Conservation (phyloP, 2,113 vertebrate genomes). For the Festucalex cinctus region DNA sequence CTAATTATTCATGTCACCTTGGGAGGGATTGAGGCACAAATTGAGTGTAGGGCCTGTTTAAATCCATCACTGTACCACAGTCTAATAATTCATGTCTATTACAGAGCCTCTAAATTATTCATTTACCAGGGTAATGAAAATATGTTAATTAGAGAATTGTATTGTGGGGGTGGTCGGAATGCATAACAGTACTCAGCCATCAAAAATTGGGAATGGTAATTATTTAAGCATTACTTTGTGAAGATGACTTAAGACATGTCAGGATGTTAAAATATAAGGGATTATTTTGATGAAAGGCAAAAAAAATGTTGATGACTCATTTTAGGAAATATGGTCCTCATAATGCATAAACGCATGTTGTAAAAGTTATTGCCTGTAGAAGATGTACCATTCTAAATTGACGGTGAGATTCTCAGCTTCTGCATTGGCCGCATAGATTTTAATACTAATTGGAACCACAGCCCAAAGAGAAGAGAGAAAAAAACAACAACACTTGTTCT, state of each 20-base stretch:
- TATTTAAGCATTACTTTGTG: slow-evolving; percentile 79
- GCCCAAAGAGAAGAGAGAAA: slow-evolving; percentile 17
- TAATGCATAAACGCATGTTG: slow-evolving; percentile 12
- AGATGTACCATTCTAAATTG: not conserved
- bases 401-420: not conserved
- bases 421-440: slow-evolving; percentile 10
- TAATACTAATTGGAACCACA: slow-evolving; percentile 21
- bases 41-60: slow-evolving; percentile 69
- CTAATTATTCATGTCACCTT: slow-evolving; percentile 72
- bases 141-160: slow-evolving; percentile 83
- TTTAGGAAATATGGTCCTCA: slow-evolving; percentile 34
- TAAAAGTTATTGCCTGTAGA: not conserved
- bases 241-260: slow-evolving; percentile 73
- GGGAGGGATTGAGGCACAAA: slow-evolving; percentile 67
- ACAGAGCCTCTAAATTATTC: slow-evolving; percentile 81
- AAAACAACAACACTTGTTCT: slow-evolving; percentile 62
- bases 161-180: slow-evolving; percentile 75
- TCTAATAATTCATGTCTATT: slow-evolving; percentile 77
- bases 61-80: slow-evolving; percentile 72
- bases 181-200: slow-evolving; percentile 78
- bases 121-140: slow-evolving; percentile 85
- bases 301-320: slow-evolving; percentile 52
- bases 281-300: slow-evolving; percentile 52
- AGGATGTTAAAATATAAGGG: slow-evolving; percentile 49
- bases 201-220: slow-evolving; percentile 85